Evolutionary conservation across 2,888 invertebrate species (phyloP).

Genomic region (Brachypalpus laphriformis): DNA sequence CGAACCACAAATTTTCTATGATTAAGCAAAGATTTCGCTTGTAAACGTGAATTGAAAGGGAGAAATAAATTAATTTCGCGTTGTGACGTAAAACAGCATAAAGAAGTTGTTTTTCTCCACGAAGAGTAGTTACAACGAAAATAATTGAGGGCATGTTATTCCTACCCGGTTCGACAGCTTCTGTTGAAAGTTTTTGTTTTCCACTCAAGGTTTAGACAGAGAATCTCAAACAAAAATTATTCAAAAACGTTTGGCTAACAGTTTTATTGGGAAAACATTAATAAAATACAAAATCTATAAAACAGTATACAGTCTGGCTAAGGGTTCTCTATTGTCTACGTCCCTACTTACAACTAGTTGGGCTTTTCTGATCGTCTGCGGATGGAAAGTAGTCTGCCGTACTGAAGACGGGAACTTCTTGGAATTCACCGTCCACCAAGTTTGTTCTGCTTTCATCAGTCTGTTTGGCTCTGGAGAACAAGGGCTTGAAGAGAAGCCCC

Average conservation of each 20-base stretch:
- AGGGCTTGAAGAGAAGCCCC: conserved; percentile 85
- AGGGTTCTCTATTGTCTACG: conserved; percentile 7
- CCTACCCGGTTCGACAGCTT: too few relatives aligned
- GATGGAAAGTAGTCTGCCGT: conserved; percentile 79
- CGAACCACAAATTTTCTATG: too few relatives aligned
- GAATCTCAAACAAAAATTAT: too few relatives aligned
- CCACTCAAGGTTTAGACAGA: too few relatives aligned
- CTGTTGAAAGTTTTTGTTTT: too few relatives aligned
- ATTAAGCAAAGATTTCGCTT: too few relatives aligned
- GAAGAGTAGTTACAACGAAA: too few relatives aligned
- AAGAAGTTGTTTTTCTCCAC: too few relatives aligned
- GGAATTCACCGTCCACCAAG: conserved; percentile 79
- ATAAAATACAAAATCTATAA: conserved; percentile 26
- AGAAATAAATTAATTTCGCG: too few relatives aligned
- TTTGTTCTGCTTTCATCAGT: conserved; percentile 75
- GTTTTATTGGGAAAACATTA: conserved; percentile 21
- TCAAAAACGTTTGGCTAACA: background rate
- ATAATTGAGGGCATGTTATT: too few relatives aligned
- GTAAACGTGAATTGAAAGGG: too few relatives aligned
- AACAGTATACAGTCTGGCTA: conserved; percentile 10
- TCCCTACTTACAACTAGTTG: background rate
- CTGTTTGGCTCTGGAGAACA: conserved; percentile 81
- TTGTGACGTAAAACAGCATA: too few relatives aligned
- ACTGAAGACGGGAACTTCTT: conserved; percentile 80
- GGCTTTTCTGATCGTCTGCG: background rate